phyloP scores from a whole-genome alignment of 2,888 invertebrate genomes.

The Thera britannica region DNA sequence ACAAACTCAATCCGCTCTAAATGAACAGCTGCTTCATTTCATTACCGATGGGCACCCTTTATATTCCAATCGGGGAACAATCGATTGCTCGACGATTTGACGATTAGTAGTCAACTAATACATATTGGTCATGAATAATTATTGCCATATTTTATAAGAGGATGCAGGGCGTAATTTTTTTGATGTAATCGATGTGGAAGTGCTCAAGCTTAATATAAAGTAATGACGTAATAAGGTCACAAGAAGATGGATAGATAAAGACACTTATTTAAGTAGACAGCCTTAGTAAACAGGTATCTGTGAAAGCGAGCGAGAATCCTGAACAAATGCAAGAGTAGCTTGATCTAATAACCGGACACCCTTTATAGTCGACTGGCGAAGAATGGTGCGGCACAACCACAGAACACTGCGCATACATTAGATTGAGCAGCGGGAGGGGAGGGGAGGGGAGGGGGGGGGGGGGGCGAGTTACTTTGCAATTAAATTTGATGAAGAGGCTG shows the following conservation, averaged over 20 bases:
- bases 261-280: background rate
- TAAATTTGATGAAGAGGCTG: conserved; percentile 27
- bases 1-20: conserved; percentile 30
- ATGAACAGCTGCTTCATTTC: conserved; percentile 29
- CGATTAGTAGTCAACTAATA: background rate
- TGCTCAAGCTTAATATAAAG: no score
- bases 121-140: background rate
- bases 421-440: conserved; percentile 12
- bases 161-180: no score
- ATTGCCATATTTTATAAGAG: no score
- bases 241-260: no score
- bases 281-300: background rate
- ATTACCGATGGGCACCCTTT: conserved; percentile 25
- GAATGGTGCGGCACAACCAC: background rate
- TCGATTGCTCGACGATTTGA: background rate
- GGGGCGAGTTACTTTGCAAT: conserved; percentile 21
- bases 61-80: background rate
- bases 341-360: conserved; percentile 4
- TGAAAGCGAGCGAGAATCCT: background rate
- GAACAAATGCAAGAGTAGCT: background rate
- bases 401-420: conserved; percentile 7
- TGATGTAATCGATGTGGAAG: no score
- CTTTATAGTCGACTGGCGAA: background rate
- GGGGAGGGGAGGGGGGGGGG: conserved; percentile 12
- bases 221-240: no score